Evolutionary conservation across 2,888 invertebrate species (phyloP), one percentile per base, ranked within the genome.

Genomic region (Pseudococcus longispinus): DNA sequence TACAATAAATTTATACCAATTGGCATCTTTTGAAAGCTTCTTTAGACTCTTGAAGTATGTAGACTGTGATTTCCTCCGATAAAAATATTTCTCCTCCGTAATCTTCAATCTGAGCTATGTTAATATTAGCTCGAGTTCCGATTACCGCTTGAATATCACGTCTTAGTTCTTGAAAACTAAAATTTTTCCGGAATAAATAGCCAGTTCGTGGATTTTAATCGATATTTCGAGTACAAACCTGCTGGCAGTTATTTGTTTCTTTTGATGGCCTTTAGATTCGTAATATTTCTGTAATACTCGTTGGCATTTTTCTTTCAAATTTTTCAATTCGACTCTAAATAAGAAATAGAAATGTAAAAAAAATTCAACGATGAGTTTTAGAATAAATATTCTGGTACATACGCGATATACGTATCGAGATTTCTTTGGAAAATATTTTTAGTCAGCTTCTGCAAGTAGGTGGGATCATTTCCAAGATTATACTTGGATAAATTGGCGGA

Each of bases 1-100:
- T 2, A 87, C 32, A 1, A 55, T n/a, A 84, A 51, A 83, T 60
- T 29, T 11, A 26, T 37, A 87, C 83, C 44, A 51, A 83, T 23
- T 87, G 65, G 70, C 70, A 96, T 95, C 90, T 95, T 92, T 95
- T 94, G 89, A 98, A 96, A 0, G 98, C 97, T 55, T 95, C 94
- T 91, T 97, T 96, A 0, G 97, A 95, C 90, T 97, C 96, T 90
- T 96, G 96, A 65, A 99, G 91, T 90, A 99, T 93, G 89, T 94
- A 96, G 89, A 97, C 96, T 0, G 98, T 98, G 3, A 98, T 93
- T 90, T 97, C 96, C 91, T 98, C 98, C 0, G 98, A 98, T 0
- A 99, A 93, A 90, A 98, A 98, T 0, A 98, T 99, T 91, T 99
- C 98, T 0, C 97, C 98, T 2, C 98, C 98, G 90, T 97, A 98